Base-by-base conservation (phyloP, 2,888 invertebrate genomes). In the Caenorhabditis macrosperma region DNA sequence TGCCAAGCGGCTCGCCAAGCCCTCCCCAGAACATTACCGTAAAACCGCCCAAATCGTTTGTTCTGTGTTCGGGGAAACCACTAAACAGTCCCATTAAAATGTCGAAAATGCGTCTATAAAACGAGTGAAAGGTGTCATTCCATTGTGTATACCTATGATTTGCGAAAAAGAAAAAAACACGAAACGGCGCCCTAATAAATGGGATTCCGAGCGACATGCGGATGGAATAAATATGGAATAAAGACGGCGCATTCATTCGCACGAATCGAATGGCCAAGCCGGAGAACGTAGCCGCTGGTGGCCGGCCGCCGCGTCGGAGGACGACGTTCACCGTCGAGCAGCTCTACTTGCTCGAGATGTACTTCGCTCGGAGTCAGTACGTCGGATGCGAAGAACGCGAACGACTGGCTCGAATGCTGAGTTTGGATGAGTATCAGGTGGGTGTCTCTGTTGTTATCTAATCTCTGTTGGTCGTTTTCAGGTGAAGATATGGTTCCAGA, bases 401-500 rank as follows among this genome's bases (percentile, higher is more conserved):
- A n/a, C 24, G 75, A 28, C 59, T 83, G 15, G 64, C 81, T 6
- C 52, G 61, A 44, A 35, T 74, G 38, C 35, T 81, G 30, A 69
- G 74, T 48, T 48, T 81, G 24, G 66, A 76, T 26, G 64, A 78
- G 41, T 61, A 63, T 30, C 81, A 81, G 81, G 81, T 81, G 28
- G 6, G 41, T 38, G 5, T 50, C 17, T 61, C 7, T 9, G 38
- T 24, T n/a, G 20, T 50, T 28, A 38, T 50, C 24, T 33, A 33
- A 30, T 28, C 20, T 50, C 17, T 33, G 24, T 28, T 26, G 9
- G n/a, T 22, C 26, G 7, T 50, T 78, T 86, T 54, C 78, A 86
- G 86, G 83, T 87, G 17, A 87, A 87, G 72, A 85, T 87, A 35
- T 87, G 87, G 87, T 86, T 85, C 52, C 82, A 85, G 71, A 82